Evolutionary conservation across 2,113 vertebrate genomes (phyloP), one percentile per base, ranked within the genome.

Genomic region (Carassius carassius): DNA sequence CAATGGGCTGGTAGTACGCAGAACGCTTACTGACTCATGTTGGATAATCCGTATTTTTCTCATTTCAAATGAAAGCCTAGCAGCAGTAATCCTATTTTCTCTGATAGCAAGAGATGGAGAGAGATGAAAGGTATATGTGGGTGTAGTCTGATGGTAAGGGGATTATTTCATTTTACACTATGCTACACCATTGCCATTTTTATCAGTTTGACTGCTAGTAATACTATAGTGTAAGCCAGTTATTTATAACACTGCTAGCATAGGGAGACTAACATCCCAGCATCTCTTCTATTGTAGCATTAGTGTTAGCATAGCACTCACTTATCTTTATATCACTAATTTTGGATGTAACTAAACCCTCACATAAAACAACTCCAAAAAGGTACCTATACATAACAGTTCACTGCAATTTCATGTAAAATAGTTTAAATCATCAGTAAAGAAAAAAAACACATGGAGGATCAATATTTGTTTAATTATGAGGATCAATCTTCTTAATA

Each of bases 71-170:
- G 62, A 83, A 79, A 87, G 81, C 86, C 86, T 86, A 84, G 87
- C 58, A 67, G 78, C 41, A 80, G 83, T 90, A 91, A 91, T 93
- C 90, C 90, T 85, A 78, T 89, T 85, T 88, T 65, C 82, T 87
- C 51, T 75, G 69, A 78, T 35, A 35, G 44, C 75, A 62, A 41
- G 47, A 69, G 62, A 76, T 35, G 67, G 58, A 75, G 58, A 82
- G 47, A 81, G 69, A 81, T 72, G 51, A 25, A 86, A 51, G 62
- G 58, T 60, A 76, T 54, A 25, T 63, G 62, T 41, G 72, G 69
- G 78, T 76, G 37, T 74, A 81, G 54, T 12, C 37, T 75, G 54
- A 35, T 37, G 35, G 69, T 51, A 62, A 81, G 75, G 25, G 58
- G 78, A 81, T 81, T n/a, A 69, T 41, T 41, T 41, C 7, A 41